Evolutionary conservation across 2,888 invertebrate genomes (phyloP), one percentile per base, ranked within the genome.

Genomic region (Eupsilia transversa): DNA sequence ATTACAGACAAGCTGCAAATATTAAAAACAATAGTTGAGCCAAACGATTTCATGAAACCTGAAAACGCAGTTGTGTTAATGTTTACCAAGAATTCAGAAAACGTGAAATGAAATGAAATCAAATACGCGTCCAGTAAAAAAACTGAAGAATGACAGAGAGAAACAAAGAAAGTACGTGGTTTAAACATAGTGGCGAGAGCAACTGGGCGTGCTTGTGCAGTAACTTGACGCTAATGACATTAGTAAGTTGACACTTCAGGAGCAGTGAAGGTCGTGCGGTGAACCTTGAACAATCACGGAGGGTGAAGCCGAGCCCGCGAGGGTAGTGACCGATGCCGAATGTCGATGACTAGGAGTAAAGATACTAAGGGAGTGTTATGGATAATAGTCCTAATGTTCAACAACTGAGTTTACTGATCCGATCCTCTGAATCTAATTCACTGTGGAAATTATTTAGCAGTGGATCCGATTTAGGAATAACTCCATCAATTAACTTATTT

Each of bases 191-290:
- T 71, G 59, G 43, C 35, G 69, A 60, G 67, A 70, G 77, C 66
- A 79, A 72, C 63, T 54, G 49, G 73, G 74, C 69, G 46, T 73
- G 77, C 71, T 71, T 79, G 59, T 74, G 69, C 78, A 82, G 88
- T 88, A 91, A 89, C 81, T 82, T 81, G 87, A 89, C 84, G 86
- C 88, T 91, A 91, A 92, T 89, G 84, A 84, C 86, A 91, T 92
- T 91, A 91, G 91, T 91, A 91, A 92, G 85, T 80, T 89, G 89
- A 92, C 89, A 91, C 91, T 85, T 86, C 85, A 83, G 86, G 85
- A 86, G 84, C 77, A 66, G 83, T 90, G 92, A 94, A 94, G 95
- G 95, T 90, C 95, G 92, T 86, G 78, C 88, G 81, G 89, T 92
- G 93, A 94, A 92, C 94, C 90, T 91, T 86, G 86, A 84, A 87